Evolutionary conservation across 2,888 invertebrate genomes (phyloP).

Genomic region (Lucinisca nassula): DNA sequence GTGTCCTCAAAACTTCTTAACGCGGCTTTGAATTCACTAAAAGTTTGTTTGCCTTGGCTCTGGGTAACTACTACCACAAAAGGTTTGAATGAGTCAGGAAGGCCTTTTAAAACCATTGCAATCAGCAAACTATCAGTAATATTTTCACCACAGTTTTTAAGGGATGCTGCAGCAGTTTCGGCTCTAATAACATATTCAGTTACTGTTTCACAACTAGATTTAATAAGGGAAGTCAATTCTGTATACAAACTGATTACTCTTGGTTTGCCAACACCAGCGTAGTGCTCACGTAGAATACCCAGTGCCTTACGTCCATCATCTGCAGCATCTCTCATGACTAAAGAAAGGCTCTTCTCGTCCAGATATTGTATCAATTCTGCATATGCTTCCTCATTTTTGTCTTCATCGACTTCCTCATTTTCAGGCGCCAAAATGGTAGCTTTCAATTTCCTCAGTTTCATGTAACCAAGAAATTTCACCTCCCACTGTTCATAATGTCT

Average conservation of each 20-base stretch:
- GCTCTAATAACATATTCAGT: too few relatives aligned
- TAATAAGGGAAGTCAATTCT: conserved; percentile 57
- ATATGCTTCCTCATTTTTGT: conserved; percentile 63
- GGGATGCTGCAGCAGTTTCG: too few relatives aligned
- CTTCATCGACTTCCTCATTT: conserved; percentile 15
- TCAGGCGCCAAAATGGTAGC: background rate
- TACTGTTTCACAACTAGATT: conserved; percentile 41
- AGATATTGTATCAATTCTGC: conserved; percentile 66
- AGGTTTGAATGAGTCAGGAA: conserved; percentile 45
- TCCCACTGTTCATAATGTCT: too few relatives aligned
- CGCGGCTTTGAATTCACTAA: conserved; percentile 51
- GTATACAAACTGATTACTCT: conserved; percentile 59
- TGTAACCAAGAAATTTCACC: too few relatives aligned
- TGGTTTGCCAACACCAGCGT: conserved; percentile 55
- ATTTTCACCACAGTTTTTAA: too few relatives aligned
- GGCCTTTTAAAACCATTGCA: conserved; percentile 65
- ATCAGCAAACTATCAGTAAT: too few relatives aligned
- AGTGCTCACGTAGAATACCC: conserved; percentile 58
- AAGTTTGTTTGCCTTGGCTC: conserved; percentile 16
- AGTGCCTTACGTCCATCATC: conserved; percentile 69
- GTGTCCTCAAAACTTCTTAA: conserved; percentile 49
- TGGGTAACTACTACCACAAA: conserved; percentile 54
- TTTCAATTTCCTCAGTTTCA: too few relatives aligned
- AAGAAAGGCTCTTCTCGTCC: conserved; percentile 61
- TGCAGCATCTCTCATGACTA: conserved; percentile 68